Conservation (phyloP, 2,797 vertebrate genomes). For the Margarornis squamiger region DNA sequence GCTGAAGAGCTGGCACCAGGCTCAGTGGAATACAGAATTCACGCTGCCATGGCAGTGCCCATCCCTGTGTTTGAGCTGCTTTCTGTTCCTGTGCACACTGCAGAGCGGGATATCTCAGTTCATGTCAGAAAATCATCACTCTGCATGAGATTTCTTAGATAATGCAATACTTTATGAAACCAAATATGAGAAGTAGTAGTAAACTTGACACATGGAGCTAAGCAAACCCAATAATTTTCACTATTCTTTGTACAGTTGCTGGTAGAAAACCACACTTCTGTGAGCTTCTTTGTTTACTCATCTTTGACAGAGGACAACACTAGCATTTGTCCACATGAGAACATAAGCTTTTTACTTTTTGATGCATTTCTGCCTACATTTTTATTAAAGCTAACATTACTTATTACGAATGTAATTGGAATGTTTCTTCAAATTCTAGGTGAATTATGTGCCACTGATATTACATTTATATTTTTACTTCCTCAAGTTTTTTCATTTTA, state of each 20-base stretch:
- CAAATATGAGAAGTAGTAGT: neutral
- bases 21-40: neutral
- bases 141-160: neutral
- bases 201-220: neutral
- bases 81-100: neutral
- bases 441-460: neutral
- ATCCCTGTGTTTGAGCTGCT: neutral
- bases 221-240: neutral
- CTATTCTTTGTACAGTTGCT: neutral
- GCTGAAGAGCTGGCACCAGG: neutral
- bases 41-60: neutral
- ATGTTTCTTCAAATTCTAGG: neutral
- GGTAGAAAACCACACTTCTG: neutral
- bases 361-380: neutral
- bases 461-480: neutral
- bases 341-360: neutral
- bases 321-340: neutral
- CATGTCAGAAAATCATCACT: neutral
- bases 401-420: neutral
- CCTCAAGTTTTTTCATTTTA: neutral
- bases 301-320: neutral
- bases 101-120: neutral
- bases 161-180: neutral
- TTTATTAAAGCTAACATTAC: neutral
- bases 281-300: neutral